phyloP scores from a whole-genome alignment of 2,888 invertebrate genomes.

The Trichogramma evanescens region DNA sequence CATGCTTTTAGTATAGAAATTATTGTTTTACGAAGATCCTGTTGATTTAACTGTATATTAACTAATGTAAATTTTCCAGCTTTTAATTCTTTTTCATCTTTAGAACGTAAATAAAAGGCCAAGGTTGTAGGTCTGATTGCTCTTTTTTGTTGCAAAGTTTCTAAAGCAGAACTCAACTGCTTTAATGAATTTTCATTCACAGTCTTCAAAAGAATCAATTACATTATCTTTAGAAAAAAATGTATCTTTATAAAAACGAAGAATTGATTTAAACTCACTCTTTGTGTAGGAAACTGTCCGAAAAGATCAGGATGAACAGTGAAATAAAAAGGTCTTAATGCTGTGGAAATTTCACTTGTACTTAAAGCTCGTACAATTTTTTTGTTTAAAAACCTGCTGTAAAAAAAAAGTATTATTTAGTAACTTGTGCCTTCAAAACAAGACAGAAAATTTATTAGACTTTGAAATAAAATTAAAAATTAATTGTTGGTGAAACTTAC shows the following conservation, averaged over 20 bases:
- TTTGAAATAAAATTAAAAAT: not conserved
- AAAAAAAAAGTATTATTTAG: not conserved
- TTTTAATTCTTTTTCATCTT: slow-evolving; percentile 52
- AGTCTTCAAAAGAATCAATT: slow-evolving; percentile 51
- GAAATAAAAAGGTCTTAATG: slow-evolving; percentile 89
- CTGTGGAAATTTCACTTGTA: slow-evolving; percentile 80
- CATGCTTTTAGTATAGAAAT: slow-evolving; percentile 72
- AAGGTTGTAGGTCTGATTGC: slow-evolving; percentile 59
- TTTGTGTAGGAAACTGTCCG: slow-evolving; percentile 82
- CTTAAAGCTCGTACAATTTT: slow-evolving; percentile 51
- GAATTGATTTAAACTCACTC: slow-evolving; percentile 52
- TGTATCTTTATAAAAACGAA: not conserved
- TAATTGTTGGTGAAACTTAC: slow-evolving; percentile 19
- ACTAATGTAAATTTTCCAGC: slow-evolving; percentile 67
- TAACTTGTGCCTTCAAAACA: not conserved
- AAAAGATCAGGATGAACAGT: slow-evolving; percentile 93
- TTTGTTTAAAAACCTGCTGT: slow-evolving; percentile 32
- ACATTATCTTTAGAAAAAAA: not conserved
- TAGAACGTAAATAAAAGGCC: slow-evolving; percentile 72
- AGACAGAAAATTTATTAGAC: not conserved
- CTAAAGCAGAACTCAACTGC: slow-evolving; percentile 76
- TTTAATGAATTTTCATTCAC: slow-evolving; percentile 88
- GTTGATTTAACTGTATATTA: slow-evolving; percentile 63
- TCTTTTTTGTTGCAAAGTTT: slow-evolving; percentile 64
- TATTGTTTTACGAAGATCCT: slow-evolving; percentile 65